Evolutionary conservation across 2,888 invertebrate species (phyloP), one percentile per base, ranked within the genome.

Genomic region (Xylota sylvarum): DNA sequence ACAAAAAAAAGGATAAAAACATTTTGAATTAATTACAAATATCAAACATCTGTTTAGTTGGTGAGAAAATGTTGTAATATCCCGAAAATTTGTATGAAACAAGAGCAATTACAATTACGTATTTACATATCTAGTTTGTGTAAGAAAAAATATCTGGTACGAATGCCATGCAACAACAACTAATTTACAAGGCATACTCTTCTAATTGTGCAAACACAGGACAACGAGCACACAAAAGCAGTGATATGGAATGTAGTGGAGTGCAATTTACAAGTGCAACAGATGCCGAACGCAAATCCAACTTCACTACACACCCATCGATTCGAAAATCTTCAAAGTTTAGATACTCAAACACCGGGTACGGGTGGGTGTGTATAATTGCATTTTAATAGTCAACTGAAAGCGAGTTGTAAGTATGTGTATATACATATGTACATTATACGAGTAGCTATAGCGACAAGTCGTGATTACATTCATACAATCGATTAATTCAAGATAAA

Each of bases 401-500:
- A 50, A 60, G 37, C 72, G 43, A 43, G 17, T 4, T 43, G 5
- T 3, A 50, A 35, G 40, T n/a, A 40, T 43, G 32, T n/a, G 40
- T n/a, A 40, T 43, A 46, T n/a, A 5, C 5, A 14, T 64, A 70
- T 64, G 23, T 72, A 56, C 52, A 58, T 6, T 32, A 69, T n/a
- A 10, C 10, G 10, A 37, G 37, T 37, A 69, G 48, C 19, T 55
- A n/a, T 30, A 77, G 52, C 65, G 40, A 76, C 32, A 70, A 69
- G 55, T 58, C 64, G 30, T 77, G 67, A 81, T 86, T 81, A 73
- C 77, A 81, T 77, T 81, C 85, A 81, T 69, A 81, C 81, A 72
- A 77, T 81, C 77, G 81, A 81, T 81, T 81, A 81, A 81, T 76
- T 78, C 73, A 69, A 85, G 70, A 80, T 50, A 72, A 67, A 35